These are phyloP conservation scores for Scrobipalpa costella DNA, from an alignment of 2,888 invertebrate species.

Conservation along the genomic window DNA sequence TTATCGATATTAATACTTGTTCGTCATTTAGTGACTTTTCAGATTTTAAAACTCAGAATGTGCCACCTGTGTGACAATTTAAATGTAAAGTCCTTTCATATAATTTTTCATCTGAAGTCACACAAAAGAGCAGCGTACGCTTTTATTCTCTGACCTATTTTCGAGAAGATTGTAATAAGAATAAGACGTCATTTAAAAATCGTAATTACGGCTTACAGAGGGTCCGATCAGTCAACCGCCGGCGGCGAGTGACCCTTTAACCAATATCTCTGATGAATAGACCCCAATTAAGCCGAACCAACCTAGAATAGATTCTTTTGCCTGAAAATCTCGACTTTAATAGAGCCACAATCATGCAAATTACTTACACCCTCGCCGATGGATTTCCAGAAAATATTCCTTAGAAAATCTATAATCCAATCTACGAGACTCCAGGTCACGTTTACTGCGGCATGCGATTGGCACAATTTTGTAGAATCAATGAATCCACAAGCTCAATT, in stretches of 20 bases:
- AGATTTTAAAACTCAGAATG: too few species aligned
- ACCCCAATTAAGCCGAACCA: constrained; percentile 64
- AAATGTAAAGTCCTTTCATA: neutral
- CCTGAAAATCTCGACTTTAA: constrained; percentile 53
- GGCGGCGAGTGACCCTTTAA: constrained; percentile 18
- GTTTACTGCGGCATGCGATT: constrained; percentile 43
- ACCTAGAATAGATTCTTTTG: constrained; percentile 56
- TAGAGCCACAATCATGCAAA: constrained; percentile 59
- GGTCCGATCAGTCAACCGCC: constrained; percentile 17
- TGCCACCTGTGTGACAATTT: too few species aligned
- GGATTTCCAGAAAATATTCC: constrained; percentile 53
- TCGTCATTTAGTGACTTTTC: too few species aligned
- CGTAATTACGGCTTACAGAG: constrained; percentile 17
- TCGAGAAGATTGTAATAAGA: neutral
- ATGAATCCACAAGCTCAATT: constrained; percentile 28
- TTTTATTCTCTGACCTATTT: neutral
- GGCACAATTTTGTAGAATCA: constrained; percentile 34
- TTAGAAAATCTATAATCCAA: constrained; percentile 46
- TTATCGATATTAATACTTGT: too few species aligned
- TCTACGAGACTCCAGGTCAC: constrained; percentile 51
- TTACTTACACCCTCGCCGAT: constrained; percentile 51
- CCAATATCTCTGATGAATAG: constrained; percentile 68
- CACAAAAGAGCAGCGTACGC: constrained; percentile 4
- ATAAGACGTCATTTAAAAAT: constrained; percentile 14
- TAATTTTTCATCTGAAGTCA: neutral